Base-by-base conservation (phyloP, 2,797 vertebrate species). In the Coranthus polyacanthus region DNA sequence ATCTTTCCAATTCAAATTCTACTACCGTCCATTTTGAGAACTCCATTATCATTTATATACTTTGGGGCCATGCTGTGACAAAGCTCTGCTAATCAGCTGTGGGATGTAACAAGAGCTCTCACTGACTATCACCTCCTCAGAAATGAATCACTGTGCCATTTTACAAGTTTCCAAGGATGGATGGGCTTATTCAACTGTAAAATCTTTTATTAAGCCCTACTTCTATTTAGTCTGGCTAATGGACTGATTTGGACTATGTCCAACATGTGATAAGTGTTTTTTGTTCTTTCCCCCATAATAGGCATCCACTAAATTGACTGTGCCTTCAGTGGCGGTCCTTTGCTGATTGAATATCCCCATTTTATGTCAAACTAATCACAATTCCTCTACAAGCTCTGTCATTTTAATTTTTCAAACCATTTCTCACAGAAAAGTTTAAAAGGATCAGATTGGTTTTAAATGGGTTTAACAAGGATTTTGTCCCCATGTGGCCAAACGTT, bases 81-180 rank as follows among this genome's bases (percentile, higher is more conserved):
- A 82, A 86, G 69, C 79, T 73, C 70, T 54, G 52, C 56, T 82
- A 86, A 84, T 87, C 78, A 73, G 62, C 63, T 71, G 74, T 79
- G 74, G 82, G 75, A 84, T 71, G 75, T 61, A 83, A 81, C 69
- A 78, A 72, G 63, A 76, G 50, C 80, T 55, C 75, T 82, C 51
- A 32, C 56, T 68, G 65, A 81, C 75, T 67, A 65, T 75, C 78
- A 74, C 54, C 65, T 81, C 56, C 62, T 39, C 55, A 53, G 55
- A 75, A 81, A 85, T 80, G 53, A 83, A 77, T 84, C 79, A 78
- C 75, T 52, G 54, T 46, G 52, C 60, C 64, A 62, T 82, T 84
- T 83, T 68, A 65, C 50, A 68, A 43, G 32, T 53, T 65, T 65
- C 38, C 60, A 72, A 80, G 22, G 68, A 75, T 71, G 71, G 68